Evolutionary conservation across 35 echinoderm and acorn worm species (phyloP), one percentile per base, ranked within the genome.

Genomic region (Stichopus chloronotus): DNA sequence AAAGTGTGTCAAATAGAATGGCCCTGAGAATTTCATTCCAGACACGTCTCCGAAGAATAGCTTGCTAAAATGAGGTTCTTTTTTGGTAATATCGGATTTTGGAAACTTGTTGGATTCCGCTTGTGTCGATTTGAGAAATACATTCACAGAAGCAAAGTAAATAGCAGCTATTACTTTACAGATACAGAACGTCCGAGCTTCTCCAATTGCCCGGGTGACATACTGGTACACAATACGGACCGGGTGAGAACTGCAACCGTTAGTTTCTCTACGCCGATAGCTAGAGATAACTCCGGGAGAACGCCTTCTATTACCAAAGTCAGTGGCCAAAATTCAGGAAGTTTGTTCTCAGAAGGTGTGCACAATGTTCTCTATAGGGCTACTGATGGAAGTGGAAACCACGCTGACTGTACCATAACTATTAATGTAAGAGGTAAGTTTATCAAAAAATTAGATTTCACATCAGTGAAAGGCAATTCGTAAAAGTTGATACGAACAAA

Each of bases 271-370:
- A 76, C 93, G 59, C 87, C 88, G 7, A 63, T 56, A 6, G 93
- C 88, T 12, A 71, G 87, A 5, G 93, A 94, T 57, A 94, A 94
- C 63, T 94, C 93, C 3, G 93, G 93, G 53, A 68, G 58, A 16
- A 63, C 87, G 9, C 78, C 86, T 14, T 81, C 74, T 22, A 76
- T 90, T 7, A 24, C n/a, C 19, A 87, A 24, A 25, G 14, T 19
- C 19, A 0, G 6, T 21, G 88, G 93, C 20, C 63, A 52, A 22
- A 58, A 4, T 54, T 80, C 93, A 5, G 77, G 88, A 30, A 91
- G n/a, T 12, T 82, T 7, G 4, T 84, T 84, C 60, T 20, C 24
- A 9, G 76, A 8, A 52, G 93, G 93, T 12, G 55, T 23, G 5
- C 88, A 94, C 68, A 10, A 78, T n/a, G 59, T 94, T 63, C 12